Conservation (phyloP, 2,888 invertebrate genomes). For the Beris morrisii region DNA sequence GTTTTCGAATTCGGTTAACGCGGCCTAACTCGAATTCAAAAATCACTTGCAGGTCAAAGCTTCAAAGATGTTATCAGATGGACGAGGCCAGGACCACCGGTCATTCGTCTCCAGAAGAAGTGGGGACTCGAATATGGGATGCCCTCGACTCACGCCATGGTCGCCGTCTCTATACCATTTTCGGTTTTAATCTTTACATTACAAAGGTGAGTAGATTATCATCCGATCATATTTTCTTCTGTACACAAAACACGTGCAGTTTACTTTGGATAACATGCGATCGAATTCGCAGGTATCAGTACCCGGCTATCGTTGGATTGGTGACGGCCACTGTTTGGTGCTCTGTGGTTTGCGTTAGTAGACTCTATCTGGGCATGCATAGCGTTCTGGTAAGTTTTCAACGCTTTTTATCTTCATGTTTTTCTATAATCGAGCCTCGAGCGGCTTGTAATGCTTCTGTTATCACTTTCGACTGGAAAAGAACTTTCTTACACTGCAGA, state of each 20-base stretch:
- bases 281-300: slow-evolving; percentile 66
- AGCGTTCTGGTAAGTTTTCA: slow-evolving; percentile 71
- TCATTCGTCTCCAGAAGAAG: slow-evolving; percentile 78
- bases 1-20: not conserved
- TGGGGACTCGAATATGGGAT: slow-evolving; percentile 93
- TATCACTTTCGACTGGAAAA: no score
- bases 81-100: slow-evolving; percentile 86
- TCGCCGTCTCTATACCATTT: slow-evolving; percentile 84
- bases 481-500: no score
- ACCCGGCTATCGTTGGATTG: slow-evolving; percentile 63
- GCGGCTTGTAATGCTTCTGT: no score
- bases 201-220: slow-evolving; percentile 52
- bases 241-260: not conserved
- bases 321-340: slow-evolving; percentile 70
- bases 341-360: slow-evolving; percentile 76
- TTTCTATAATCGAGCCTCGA: no score
- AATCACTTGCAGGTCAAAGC: slow-evolving; percentile 69
- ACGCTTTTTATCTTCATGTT: not conserved
- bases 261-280: not conserved
- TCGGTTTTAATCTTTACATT: slow-evolving; percentile 79
- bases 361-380: slow-evolving; percentile 93
- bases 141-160: slow-evolving; percentile 95
- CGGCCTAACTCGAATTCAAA: slow-evolving; percentile 2
- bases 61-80: slow-evolving; percentile 85
- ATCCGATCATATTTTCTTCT: not conserved